Base-by-base conservation (phyloP, 2,888 invertebrate species). In the Oxytorus armatus region DNA sequence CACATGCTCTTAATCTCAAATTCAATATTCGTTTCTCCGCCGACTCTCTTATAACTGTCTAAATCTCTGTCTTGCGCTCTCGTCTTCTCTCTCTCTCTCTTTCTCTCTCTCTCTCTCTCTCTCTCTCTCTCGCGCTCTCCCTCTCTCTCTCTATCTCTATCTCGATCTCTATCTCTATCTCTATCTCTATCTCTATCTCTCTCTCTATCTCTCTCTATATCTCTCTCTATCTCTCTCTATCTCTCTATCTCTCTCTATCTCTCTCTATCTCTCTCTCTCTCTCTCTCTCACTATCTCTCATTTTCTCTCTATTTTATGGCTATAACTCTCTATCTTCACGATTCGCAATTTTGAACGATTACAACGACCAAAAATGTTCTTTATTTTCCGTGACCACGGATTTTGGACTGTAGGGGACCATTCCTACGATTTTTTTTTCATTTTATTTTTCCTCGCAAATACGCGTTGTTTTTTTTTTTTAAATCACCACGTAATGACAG, bases 331-430 rank as follows among this genome's bases (percentile, higher is more conserved):
- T 75, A 65, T 66, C 65, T 81, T 77, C 59, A 29, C 51, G 42
- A 65, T 66, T 77, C 51, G 76, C 70, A 79, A 77, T 77, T 79
- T 74, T 76, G 53, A 33, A 61, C 7, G 7, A 47, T 14, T 18
- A 76, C 29, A 69, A 73, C 74, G 70, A 70, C 47, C 61, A 73
- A 36, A 73, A 47, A 69, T 69, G 63, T 16, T 25, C 3, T 47
- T 10, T 21, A 16, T 47, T 33, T 68, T 66, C 66, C 7, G 14
- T 39, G 11, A 70, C 33, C 47, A 23, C 61, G 44, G 72, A 61
- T 33, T 55, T 59, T 87, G 88, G 89, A 90, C 90, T 90, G 90
- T 87, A 85, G 86, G 86, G 89, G 90, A 90, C 90, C 89, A 90
- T 90, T 90, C 83, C 88, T 77, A 81, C 82, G 59, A 53, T 25